These are phyloP conservation scores for Porites lutea DNA, from an alignment of 64 coral and sea anemone genomes.

Conservation along the genomic window DNA sequence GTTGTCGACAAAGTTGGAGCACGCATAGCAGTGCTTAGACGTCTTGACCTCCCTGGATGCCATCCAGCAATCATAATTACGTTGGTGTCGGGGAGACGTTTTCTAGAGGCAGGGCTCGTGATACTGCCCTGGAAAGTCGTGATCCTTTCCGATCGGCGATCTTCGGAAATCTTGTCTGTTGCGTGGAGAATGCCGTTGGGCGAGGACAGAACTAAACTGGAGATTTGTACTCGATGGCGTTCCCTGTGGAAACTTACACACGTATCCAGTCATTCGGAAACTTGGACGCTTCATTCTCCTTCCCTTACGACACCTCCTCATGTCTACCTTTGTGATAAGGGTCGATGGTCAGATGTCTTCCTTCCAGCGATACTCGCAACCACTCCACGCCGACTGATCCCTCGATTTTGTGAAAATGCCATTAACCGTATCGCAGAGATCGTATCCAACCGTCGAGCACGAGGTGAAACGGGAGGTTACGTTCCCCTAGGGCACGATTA, in stretches of 20 bases:
- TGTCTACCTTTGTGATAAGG: neutral
- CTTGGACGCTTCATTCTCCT: neutral
- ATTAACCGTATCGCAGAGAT: neutral
- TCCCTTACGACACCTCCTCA: neutral
- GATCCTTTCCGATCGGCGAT: neutral
- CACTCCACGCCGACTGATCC: neutral
- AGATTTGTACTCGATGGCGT: neutral
- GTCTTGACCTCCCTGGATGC: neutral
- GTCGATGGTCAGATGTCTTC: neutral
- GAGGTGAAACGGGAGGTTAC: neutral
- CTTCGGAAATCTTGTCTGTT: neutral
- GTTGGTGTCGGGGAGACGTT: neutral
- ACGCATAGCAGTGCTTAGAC: neutral
- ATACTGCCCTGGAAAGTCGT: neutral
- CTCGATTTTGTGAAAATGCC: neutral
- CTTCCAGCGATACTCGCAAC: neutral
- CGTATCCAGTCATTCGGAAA: neutral
- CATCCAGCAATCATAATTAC: neutral
- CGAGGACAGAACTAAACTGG: neutral
- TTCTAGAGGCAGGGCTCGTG: neutral
- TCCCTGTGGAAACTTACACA: neutral
- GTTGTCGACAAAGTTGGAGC: neutral
- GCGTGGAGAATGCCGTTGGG: neutral
- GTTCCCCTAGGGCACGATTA: neutral
- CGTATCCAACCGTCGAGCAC: neutral